Percentiles rank a stretch among this genome's conserved stretches.
phyloP scores from a whole-genome alignment of 2,888 invertebrate genomes.

The Drosophila ustulata region DNA sequence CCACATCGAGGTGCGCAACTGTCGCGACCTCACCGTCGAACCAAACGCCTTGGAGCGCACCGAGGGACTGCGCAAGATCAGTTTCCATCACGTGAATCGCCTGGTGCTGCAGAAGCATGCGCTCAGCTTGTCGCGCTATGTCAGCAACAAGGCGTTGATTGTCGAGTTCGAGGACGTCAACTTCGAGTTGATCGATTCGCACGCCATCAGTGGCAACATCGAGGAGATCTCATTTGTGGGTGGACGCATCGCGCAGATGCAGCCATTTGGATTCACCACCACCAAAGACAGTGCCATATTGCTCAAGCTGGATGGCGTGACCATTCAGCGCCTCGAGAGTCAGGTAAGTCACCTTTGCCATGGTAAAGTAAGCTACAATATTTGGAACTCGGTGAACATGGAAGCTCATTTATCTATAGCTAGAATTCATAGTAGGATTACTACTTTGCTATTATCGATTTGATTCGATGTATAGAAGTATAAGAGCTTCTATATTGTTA shows the following conservation, averaged over 20 bases:
- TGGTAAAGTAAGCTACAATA: no score
- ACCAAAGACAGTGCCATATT: slow-evolving; percentile 88
- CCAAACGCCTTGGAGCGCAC: slow-evolving; percentile 87
- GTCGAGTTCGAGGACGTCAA: slow-evolving; percentile 85
- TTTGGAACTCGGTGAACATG: no score
- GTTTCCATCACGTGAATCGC: slow-evolving; percentile 88
- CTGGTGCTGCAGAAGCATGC: slow-evolving; percentile 88
- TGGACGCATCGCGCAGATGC: slow-evolving; percentile 87
- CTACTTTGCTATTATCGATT: no score
- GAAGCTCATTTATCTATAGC: not conserved
- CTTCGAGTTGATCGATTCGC: slow-evolving; percentile 86
- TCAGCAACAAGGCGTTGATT: slow-evolving; percentile 82
- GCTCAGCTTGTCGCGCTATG: slow-evolving; percentile 87
- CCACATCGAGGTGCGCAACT: slow-evolving; percentile 89
- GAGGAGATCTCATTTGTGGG: slow-evolving; percentile 89
- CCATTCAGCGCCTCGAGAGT: slow-evolving; percentile 87
- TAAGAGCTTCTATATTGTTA: no score
- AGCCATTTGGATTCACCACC: slow-evolving; percentile 91
- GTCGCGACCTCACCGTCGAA: slow-evolving; percentile 87
- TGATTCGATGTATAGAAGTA: no score
- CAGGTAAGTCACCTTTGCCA: slow-evolving; percentile 71
- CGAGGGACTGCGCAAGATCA: slow-evolving; percentile 88
- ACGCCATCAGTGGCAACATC: slow-evolving; percentile 90
- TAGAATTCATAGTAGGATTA: not conserved
- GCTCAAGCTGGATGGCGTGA: slow-evolving; percentile 88